Evolutionary conservation across 2,888 invertebrate genomes (phyloP).

Genomic region (Zeuzera pyrina): DNA sequence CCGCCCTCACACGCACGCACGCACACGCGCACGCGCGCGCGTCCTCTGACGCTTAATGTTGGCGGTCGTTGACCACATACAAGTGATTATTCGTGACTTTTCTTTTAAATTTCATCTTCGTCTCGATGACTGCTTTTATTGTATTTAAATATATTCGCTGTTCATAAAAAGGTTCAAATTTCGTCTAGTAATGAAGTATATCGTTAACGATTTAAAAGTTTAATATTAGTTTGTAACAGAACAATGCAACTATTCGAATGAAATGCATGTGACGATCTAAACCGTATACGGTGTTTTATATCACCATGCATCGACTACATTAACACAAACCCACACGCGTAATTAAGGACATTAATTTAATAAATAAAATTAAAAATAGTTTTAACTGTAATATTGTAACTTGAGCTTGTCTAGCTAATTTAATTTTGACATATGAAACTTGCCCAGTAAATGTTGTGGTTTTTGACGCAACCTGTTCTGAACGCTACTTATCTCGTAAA

Average conservation of each 20-base stretch:
- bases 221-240: conserved; percentile 23
- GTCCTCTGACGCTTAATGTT: neutral
- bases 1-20: too few species aligned
- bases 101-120: too few species aligned
- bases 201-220: conserved; percentile 16
- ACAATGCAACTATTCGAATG: conserved; percentile 25
- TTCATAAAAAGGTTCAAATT: too few species aligned
- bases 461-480: too few species aligned
- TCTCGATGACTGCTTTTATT: too few species aligned
- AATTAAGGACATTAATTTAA: conserved; percentile 38
- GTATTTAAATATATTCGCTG: too few species aligned
- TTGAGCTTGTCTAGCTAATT: conserved; percentile 21
- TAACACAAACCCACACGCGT: conserved; percentile 70
- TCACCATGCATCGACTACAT: conserved; percentile 44
- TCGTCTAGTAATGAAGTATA: neutral
- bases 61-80: neutral
- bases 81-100: conserved; percentile 6
- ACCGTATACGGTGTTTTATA: conserved; percentile 17
- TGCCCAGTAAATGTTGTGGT: too few species aligned
- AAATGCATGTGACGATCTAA: conserved; percentile 26
- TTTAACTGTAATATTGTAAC: conserved; percentile 19
- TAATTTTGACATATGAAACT: conserved; percentile 2
- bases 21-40: conserved; percentile 3
- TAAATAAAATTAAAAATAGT: conserved; percentile 2
- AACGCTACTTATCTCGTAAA: too few species aligned